phyloP scores from a whole-genome alignment of 2,888 invertebrate species.

The Cephalotes varians region DNA sequence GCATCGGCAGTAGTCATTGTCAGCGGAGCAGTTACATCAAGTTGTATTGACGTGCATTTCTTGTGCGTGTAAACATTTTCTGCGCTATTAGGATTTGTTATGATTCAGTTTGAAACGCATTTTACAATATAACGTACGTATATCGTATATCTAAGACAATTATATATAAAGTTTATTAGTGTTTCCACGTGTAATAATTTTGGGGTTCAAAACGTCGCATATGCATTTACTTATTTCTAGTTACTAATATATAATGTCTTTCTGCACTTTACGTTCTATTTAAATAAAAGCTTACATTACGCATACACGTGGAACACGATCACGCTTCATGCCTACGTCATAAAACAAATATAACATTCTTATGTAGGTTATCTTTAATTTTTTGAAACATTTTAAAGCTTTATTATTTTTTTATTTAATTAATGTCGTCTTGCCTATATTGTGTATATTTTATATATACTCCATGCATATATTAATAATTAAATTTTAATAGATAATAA shows the following conservation, averaged over 20 bases:
- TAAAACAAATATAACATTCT: background rate
- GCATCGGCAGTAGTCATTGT: conserved; percentile 85
- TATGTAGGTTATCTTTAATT: conserved; percentile 2
- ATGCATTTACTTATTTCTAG: conserved; percentile 51
- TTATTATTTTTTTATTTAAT: background rate
- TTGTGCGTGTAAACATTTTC: conserved; percentile 80
- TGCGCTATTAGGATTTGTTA: conserved; percentile 80
- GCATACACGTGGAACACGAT: background rate
- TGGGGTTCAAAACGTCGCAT: conserved; percentile 73
- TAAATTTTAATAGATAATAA: background rate
- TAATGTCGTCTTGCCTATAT: background rate
- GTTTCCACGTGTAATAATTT: background rate
- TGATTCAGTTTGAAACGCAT: conserved; percentile 76
- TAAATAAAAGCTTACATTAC: background rate
- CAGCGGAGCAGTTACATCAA: conserved; percentile 78
- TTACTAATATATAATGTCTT: conserved; percentile 46
- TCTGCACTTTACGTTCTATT: background rate
- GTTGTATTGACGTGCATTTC: conserved; percentile 78
- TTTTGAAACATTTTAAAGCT: background rate
- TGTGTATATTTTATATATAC: background rate
- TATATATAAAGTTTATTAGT: background rate
- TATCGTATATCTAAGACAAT: conserved; percentile 6
- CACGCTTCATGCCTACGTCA: background rate
- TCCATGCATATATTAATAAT: background rate
- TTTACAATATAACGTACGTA: conserved; percentile 79